Evolutionary conservation across 2,113 vertebrate species (phyloP).

Genomic region (Platysteira castanea): DNA sequence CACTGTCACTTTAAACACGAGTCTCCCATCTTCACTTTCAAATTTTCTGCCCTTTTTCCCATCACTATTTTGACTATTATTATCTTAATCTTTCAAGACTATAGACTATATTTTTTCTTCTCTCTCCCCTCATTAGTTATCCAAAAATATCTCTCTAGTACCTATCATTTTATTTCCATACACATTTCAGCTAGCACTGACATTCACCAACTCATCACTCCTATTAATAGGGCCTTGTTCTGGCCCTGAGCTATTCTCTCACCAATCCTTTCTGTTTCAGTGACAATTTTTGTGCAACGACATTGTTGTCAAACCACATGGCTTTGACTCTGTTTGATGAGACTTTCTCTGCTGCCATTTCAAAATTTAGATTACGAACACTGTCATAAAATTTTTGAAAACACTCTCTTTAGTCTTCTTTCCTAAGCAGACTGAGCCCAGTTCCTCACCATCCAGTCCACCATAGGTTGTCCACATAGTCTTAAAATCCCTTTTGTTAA

Average conservation of each 20-base stretch:
- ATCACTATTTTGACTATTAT: not conserved
- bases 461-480: not conserved
- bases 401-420: not conserved
- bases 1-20: not conserved
- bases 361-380: not conserved
- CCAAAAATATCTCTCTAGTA: not conserved
- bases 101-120: not conserved
- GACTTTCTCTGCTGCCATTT: not conserved
- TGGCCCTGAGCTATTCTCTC: not conserved
- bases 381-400: not conserved
- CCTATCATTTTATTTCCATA: not conserved
- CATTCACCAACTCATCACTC: not conserved
- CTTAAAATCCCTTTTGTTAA: not conserved
- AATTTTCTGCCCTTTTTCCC: not conserved
- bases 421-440: not conserved
- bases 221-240: not conserved
- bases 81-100: not conserved
- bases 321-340: not conserved
- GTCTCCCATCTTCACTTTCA: not conserved
- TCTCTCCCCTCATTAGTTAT: not conserved
- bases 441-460: not conserved
- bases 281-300: not conserved
- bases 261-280: not conserved
- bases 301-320: not conserved
- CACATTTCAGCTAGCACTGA: not conserved